phyloP scores from a whole-genome alignment of 2,888 invertebrate genomes.

The Chrysotoxum bicinctum region DNA sequence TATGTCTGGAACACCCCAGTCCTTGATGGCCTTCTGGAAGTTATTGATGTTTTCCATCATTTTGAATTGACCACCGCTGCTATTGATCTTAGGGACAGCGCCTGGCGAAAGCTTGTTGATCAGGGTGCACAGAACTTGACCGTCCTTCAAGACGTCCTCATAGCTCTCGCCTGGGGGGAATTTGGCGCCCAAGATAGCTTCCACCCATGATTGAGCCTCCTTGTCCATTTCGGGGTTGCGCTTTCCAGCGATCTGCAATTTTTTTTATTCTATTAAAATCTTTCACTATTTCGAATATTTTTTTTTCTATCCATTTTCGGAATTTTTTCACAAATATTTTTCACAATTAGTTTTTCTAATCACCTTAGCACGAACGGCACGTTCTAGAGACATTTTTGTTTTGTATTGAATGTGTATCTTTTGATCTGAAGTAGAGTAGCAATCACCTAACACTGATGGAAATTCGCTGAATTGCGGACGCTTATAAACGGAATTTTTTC shows the following conservation, averaged over 20 bases:
- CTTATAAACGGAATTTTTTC: slow-evolving; percentile 78
- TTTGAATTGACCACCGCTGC: slow-evolving; percentile 97
- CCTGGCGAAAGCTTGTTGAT: slow-evolving; percentile 97
- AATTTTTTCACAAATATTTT: slow-evolving; percentile 26
- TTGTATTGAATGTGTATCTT: slow-evolving; percentile 46
- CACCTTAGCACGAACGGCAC: slow-evolving; percentile 95
- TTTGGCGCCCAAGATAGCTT: slow-evolving; percentile 91
- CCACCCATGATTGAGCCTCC: slow-evolving; percentile 96
- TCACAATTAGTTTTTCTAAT: slow-evolving; percentile 76
- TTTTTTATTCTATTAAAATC: slow-evolving; percentile 4
- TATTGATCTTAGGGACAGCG: slow-evolving; percentile 94
- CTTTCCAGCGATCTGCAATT: slow-evolving; percentile 89
- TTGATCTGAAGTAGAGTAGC: slow-evolving; percentile 78
- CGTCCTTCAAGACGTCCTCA: slow-evolving; percentile 95
- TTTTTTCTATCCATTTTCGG: slow-evolving; percentile 15
- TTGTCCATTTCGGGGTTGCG: slow-evolving; percentile 91
- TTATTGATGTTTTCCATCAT: slow-evolving; percentile 99
- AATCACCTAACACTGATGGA: slow-evolving; percentile 79
- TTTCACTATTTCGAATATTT: slow-evolving; percentile 44
- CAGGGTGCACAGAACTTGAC: slow-evolving; percentile 94
- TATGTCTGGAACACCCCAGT: slow-evolving; percentile 93
- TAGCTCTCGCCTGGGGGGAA: slow-evolving; percentile 91
- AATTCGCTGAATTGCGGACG: slow-evolving; percentile 76
- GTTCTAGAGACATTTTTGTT: slow-evolving; percentile 92
- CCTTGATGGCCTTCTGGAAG: slow-evolving; percentile 93